Base-by-base conservation (phyloP, 2,888 invertebrate genomes). In the Carpatolechia fugitivella region DNA sequence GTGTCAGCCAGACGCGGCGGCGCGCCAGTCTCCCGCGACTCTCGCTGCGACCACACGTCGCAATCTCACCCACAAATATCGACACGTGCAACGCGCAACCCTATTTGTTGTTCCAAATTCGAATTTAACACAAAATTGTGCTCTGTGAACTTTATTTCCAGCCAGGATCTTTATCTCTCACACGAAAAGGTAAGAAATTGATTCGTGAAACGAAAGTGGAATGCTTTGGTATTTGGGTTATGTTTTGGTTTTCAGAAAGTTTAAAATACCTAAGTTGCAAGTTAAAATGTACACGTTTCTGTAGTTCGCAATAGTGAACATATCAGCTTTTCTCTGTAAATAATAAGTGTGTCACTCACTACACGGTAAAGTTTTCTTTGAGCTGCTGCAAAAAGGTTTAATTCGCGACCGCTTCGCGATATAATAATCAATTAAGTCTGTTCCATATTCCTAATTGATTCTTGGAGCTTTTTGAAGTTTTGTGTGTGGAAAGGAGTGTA, bases 11-110 rank as follows among this genome's bases (percentile, higher is more conserved):
- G 89, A 89, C 89, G 80, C 79, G 70, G 76, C 83, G 89, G 86
- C 87, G 89, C 88, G 87, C 81, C 86, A 89, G 89, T 88, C 84
- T 81, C 75, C 71, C 86, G 85, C 86, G 86, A 74, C 76, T 75
- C 63, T 71, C 78, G 78, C 72, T 68, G 65, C 70, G 79, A 80
- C 69, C 72, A 74, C 82, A 84, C 86, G 85, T 81, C 82, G 80
- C 78, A 76, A 64, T 63, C 63, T 55, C 71, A 64, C 63, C 69
- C 68, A 66, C 60, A 60, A 68, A 65, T 68, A 71, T 68, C 78
- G 77, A 83, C 89, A 88, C 89, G 86, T 87, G 87, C 82, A 82
- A 80, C 77, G 76, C 79, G 76, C 86, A 85, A 80, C 86, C 82
- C 84, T 82, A 82, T 77, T 65, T 66, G 74, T 77, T 76, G 82